Conservation (phyloP, 2,113 vertebrate species). For the Chionomys nivalis region DNA sequence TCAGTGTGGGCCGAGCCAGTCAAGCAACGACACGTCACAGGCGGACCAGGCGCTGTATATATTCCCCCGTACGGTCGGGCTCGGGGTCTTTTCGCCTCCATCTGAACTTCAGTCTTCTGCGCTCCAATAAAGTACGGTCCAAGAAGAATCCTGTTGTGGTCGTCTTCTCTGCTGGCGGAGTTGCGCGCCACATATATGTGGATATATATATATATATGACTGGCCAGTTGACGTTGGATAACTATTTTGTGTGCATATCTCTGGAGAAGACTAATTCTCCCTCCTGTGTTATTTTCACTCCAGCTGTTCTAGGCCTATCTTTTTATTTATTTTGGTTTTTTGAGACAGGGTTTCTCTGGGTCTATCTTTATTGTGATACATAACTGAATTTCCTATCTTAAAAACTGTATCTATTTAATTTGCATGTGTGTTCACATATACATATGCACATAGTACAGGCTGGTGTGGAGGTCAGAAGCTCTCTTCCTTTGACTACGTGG, state of each 20-base stretch:
- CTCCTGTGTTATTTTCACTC: not conserved
- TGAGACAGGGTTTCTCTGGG: not conserved
- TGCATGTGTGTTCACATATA: not conserved
- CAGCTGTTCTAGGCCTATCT: not conserved
- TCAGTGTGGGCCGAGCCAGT: too few relatives aligned
- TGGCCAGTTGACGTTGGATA: not conserved
- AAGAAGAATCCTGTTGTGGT: too few relatives aligned
- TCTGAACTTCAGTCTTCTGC: too few relatives aligned
- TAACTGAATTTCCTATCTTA: not conserved
- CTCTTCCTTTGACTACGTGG: not conserved
- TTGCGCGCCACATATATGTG: fast-evolving
- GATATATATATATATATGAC: too few relatives aligned
- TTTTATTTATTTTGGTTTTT: too few relatives aligned
- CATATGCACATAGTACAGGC: too few relatives aligned
- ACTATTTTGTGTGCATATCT: not conserved
- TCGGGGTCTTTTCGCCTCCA: too few relatives aligned
- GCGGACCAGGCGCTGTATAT: too few relatives aligned
- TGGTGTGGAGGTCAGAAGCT: not conserved
- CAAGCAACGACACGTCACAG: too few relatives aligned
- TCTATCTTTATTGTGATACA: not conserved
- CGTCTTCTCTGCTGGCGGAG: too few relatives aligned
- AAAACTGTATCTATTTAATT: not conserved
- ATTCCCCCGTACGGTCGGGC: too few relatives aligned
- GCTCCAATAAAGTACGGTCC: too few relatives aligned
- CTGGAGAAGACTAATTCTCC: not conserved